These are phyloP conservation scores for Oreortyx pictus DNA, from an alignment of 2,797 vertebrate species.

Conservation along the genomic window DNA sequence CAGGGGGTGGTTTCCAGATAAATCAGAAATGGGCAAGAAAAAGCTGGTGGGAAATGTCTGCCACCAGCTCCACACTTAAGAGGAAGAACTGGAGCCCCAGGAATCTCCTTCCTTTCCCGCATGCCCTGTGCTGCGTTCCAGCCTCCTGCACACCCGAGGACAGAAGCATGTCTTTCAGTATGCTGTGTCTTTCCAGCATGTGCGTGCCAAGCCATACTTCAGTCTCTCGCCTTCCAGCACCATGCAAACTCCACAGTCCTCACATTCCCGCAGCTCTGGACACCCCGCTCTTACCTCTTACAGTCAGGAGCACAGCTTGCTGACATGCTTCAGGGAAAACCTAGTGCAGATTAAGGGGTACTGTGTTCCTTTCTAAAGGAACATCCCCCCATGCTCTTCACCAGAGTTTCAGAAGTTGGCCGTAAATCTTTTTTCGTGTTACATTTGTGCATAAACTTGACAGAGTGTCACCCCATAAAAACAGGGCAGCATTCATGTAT, in stretches of 20 bases:
- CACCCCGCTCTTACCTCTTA: conserved; percentile 50
- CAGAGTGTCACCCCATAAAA: background rate
- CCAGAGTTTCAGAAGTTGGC: background rate
- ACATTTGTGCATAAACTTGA: background rate
- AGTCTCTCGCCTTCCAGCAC: conserved; percentile 74
- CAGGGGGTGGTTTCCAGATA: background rate
- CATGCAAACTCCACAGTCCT: conserved; percentile 71
- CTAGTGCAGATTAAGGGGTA: background rate
- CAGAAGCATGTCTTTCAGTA: conserved; percentile 68
- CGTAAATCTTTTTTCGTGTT: background rate
- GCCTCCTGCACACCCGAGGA: background rate
- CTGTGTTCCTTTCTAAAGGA: background rate
- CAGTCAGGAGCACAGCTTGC: conserved; percentile 28
- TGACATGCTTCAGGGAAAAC: conserved; percentile 43
- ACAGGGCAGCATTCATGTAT: rapidly evolving
- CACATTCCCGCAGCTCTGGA: conserved; percentile 59
- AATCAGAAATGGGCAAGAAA: background rate
- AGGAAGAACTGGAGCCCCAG: background rate
- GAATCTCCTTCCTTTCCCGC: background rate
- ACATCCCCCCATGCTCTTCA: background rate
- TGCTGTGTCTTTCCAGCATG: background rate
- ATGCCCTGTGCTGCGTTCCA: background rate
- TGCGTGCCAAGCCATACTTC: conserved; percentile 66
- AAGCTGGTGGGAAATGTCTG: background rate
- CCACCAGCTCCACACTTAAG: background rate